phyloP scores from a whole-genome alignment of 2,113 vertebrate genomes.

The Podarcis raffonei region DNA sequence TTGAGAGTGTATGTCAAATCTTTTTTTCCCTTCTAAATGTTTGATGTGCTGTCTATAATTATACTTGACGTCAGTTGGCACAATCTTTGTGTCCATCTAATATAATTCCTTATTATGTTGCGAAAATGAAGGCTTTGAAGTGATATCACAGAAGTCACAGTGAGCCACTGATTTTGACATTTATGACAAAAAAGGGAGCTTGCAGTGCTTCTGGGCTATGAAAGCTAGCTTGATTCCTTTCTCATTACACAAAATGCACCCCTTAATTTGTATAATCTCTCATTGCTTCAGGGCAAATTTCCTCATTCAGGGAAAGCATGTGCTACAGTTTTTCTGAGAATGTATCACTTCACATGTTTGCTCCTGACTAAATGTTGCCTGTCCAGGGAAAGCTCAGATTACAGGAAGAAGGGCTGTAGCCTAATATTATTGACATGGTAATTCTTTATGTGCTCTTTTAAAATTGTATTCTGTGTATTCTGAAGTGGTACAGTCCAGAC shows the following conservation, averaged over 20 bases:
- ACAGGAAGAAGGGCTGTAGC: neutral
- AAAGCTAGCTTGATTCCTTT: slow-evolving; percentile 8
- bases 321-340: neutral
- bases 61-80: slow-evolving; percentile 7
- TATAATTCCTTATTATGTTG: slow-evolving; percentile 13
- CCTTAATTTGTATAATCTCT: neutral
- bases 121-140: slow-evolving; percentile 20
- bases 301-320: neutral
- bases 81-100: slow-evolving; percentile 24
- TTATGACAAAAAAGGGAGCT: slow-evolving; percentile 8
- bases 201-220: neutral
- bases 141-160: slow-evolving; percentile 1
- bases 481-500: neutral
- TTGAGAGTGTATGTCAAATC: slow-evolving; percentile 9
- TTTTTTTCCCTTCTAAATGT: slow-evolving; percentile 3
- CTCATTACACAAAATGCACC: neutral
- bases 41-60: slow-evolving; percentile 34
- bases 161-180: slow-evolving; percentile 24
- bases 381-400: neutral
- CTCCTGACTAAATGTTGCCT: neutral
- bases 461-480: neutral
- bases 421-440: neutral
- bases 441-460: neutral
- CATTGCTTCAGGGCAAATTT: neutral
- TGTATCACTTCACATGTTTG: neutral